Base-by-base conservation (phyloP, 2,797 vertebrate genomes). In the Craterocephalus amniculus region DNA sequence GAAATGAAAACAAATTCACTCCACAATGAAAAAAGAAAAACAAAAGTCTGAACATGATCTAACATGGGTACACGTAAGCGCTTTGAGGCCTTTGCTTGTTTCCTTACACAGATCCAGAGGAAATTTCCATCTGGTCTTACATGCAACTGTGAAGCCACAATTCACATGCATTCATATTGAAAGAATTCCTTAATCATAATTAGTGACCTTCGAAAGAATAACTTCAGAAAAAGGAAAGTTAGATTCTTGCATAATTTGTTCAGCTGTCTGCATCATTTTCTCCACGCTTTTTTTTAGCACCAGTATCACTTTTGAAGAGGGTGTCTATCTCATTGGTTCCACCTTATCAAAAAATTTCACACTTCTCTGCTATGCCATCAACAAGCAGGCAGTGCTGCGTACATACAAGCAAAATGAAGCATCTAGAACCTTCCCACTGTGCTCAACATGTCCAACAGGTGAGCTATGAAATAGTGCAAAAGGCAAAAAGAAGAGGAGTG, bases 341-440 rank as follows among this genome's bases (percentile, higher is more conserved):
- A 51, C 29, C 35, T 11, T 4, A 71, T 61, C 48, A 13, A 29
- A 57, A 4, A 1, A 62, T 63, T 48, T 75, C 70, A 62, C 51
- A 51, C 52, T 18, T 35, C 18, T 35, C 57, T 18, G 27, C 16
- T 43, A 38, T 43, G 31, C 13, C 0, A 0, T 58, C 31, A 40
- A 31, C 78, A 85, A 86, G 79, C 72, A 84, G 90, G 58, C 49
- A 62, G 72, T 57, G 67, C 84, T 72, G 58, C 36, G 68, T 77
- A 77, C 34, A 56, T 40, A 22, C 49, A 61, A 11, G 43, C 26
- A 4, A 57, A 14, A 45, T 26, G 20, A 29, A 57, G 16, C 7
- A 3, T 77, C 73, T 27, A 36, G 83, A 90, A 83, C 36, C 6
- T 83, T 89, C 80, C 48, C 57, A 3, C 11, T 40, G 57, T 18